These are phyloP conservation scores for Sylvia atricapilla DNA, from an alignment of 2,113 vertebrate genomes.

Conservation along the genomic window DNA sequence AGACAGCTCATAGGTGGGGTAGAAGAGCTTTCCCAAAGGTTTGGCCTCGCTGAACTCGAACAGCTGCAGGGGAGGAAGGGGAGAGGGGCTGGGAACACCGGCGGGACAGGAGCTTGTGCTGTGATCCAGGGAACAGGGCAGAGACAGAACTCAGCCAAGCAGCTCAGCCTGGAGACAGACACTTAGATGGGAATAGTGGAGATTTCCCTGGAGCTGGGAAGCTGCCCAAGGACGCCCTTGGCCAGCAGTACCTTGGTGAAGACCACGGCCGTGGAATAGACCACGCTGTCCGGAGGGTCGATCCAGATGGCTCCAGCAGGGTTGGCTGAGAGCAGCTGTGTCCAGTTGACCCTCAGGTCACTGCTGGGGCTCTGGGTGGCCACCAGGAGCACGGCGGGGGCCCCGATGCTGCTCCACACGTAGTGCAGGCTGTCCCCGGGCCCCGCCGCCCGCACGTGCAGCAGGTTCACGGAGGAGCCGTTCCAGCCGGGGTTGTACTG, in stretches of 20 bases:
- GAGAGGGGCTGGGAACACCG: background rate
- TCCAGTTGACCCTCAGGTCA: slow-evolving; percentile 80
- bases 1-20: slow-evolving; percentile 77
- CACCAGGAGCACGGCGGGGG: slow-evolving; percentile 81
- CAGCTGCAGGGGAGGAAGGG: slow-evolving; percentile 66
- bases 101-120: fast-evolving
- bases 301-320: slow-evolving; percentile 73
- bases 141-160: background rate
- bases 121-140: background rate
- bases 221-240: no score
- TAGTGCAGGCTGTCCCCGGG: slow-evolving; percentile 84
- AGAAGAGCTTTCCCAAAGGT: slow-evolving; percentile 31
- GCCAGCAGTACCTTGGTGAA: slow-evolving; percentile 79
- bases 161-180: background rate
- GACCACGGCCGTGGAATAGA: slow-evolving; percentile 75
- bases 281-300: slow-evolving; percentile 77
- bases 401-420: slow-evolving; percentile 82
- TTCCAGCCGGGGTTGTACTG: slow-evolving; percentile 73
- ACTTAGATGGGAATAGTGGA: background rate
- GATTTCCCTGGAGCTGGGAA: background rate
- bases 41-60: slow-evolving; percentile 79
- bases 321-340: slow-evolving; percentile 59
- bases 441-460: slow-evolving; percentile 82
- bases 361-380: slow-evolving; percentile 76
- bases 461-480: slow-evolving; percentile 63